phyloP scores from a whole-genome alignment of 2,797 vertebrate species.

The Cossypha niveicapilla region DNA sequence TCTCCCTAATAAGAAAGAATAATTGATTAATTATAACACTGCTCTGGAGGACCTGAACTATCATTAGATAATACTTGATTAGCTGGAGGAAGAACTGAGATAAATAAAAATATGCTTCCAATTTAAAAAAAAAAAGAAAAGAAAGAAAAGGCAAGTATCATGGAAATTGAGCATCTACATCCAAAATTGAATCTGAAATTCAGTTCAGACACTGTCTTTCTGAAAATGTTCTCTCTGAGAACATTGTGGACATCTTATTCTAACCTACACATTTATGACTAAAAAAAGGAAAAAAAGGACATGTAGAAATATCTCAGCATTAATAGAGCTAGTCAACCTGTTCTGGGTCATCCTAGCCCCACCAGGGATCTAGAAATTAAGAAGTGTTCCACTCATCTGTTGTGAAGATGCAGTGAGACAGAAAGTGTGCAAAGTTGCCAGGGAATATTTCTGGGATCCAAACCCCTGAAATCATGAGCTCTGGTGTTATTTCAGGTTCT shows the following conservation, averaged over 20 bases:
- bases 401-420: neutral
- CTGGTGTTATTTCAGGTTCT: neutral
- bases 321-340: neutral
- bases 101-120: neutral
- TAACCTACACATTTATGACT: neutral
- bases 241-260: neutral
- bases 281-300: neutral
- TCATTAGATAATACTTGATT: neutral
- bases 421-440: neutral
- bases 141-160: fast-evolving
- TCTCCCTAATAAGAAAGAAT: neutral
- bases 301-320: neutral
- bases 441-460: neutral
- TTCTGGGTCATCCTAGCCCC: neutral
- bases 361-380: neutral
- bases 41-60: neutral
- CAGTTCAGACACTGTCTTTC: neutral
- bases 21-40: neutral
- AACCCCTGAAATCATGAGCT: neutral
- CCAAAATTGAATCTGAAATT: neutral
- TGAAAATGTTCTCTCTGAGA: neutral
- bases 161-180: neutral
- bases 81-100: neutral
- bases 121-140: too few relatives aligned
- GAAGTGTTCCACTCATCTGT: neutral